These are phyloP conservation scores for Artibeus lituratus DNA, from an alignment of 2,797 vertebrate species.

Conservation along the genomic window DNA sequence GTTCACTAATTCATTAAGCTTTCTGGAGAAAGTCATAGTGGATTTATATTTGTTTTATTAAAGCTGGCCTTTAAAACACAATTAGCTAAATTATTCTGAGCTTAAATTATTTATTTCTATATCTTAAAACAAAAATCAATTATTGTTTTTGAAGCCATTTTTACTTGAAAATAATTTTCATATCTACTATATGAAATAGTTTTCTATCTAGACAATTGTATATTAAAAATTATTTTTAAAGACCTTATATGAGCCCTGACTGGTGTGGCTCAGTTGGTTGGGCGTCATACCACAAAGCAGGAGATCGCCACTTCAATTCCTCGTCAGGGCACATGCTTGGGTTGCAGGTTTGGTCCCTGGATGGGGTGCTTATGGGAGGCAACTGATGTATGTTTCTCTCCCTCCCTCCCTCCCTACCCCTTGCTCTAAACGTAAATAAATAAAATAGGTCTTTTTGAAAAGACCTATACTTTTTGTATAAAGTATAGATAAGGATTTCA, in stretches of 20 bases:
- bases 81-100: conserved; percentile 34
- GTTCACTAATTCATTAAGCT: conserved; percentile 9
- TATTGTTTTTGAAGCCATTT: not conserved
- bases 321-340: not conserved
- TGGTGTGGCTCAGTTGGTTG: not conserved
- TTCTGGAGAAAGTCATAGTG: not conserved
- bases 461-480: not conserved
- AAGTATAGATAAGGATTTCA: conserved; percentile 3
- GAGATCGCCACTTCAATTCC: not conserved
- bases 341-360: not conserved
- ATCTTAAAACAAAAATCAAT: conserved; percentile 15
- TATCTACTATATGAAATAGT: not conserved
- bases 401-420: too few species aligned
- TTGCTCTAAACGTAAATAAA: not conserved
- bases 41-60: not conserved
- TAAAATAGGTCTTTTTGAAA: conserved; percentile 51
- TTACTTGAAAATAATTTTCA: conserved; percentile 42
- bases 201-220: conserved; percentile 45
- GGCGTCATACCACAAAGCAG: not conserved
- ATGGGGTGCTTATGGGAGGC: not conserved
- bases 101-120: not conserved
- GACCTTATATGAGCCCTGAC: not conserved
- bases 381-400: not conserved
- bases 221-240: not conserved
- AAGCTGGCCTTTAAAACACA: not conserved